phyloP scores from a whole-genome alignment of 2,797 vertebrate species.

The Macropus fuliginosus region DNA sequence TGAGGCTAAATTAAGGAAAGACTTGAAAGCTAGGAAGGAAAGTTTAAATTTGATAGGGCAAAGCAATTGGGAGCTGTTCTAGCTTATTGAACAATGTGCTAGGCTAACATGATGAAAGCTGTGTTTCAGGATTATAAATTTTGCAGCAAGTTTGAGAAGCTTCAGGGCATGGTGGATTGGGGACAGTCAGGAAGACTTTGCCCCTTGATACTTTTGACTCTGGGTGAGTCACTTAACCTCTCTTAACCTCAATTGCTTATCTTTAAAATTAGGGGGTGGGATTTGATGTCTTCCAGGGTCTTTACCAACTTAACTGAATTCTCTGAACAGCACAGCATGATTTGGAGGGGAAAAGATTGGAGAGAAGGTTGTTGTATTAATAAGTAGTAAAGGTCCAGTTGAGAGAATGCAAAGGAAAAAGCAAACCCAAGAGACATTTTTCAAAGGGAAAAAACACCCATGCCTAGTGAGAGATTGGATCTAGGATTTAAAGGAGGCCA shows the following conservation, averaged over 20 bases:
- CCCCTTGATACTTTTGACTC: background rate
- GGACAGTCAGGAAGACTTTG: background rate
- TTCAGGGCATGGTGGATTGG: background rate
- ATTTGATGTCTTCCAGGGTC: background rate
- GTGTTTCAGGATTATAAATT: background rate
- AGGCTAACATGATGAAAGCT: background rate
- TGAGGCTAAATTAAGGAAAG: background rate
- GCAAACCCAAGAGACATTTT: background rate
- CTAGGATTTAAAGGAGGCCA: background rate
- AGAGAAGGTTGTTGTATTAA: background rate
- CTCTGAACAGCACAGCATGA: background rate
- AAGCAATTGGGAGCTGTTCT: background rate
- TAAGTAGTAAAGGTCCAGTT: background rate
- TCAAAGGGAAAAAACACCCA: background rate
- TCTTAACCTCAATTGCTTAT: background rate
- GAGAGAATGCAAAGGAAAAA: background rate
- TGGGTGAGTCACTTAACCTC: background rate
- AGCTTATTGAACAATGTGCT: background rate
- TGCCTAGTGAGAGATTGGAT: background rate
- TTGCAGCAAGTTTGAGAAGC: background rate
- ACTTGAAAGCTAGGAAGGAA: background rate
- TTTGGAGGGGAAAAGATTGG: background rate
- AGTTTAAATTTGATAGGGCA: background rate
- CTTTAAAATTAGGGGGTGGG: background rate
- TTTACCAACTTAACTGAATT: background rate